These are phyloP conservation scores for Syndactyla subalaris DNA, from an alignment of 2,797 vertebrate species.

Conservation along the genomic window DNA sequence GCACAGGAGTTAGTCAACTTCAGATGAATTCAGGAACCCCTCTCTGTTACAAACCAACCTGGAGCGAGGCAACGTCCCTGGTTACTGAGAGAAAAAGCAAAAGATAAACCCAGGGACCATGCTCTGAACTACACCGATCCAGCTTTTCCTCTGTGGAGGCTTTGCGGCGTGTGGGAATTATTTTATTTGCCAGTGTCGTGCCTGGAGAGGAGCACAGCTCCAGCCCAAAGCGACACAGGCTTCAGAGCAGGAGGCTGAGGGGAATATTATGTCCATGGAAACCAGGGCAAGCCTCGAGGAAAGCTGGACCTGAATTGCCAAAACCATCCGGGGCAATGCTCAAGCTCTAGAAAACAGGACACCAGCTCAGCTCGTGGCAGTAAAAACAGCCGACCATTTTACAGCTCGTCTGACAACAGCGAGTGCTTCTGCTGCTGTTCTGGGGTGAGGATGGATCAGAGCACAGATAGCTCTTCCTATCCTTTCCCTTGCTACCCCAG, in stretches of 20 bases:
- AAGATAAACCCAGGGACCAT: neutral
- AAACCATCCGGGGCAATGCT: neutral
- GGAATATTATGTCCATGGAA: neutral
- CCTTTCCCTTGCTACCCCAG: neutral
- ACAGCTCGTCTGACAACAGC: neutral
- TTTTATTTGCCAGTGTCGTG: neutral
- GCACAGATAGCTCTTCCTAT: neutral
- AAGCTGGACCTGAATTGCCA: neutral
- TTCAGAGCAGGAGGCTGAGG: neutral
- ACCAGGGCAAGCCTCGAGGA: conserved; percentile 13
- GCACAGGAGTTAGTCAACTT: conserved; percentile 16
- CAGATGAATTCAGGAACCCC: neutral
- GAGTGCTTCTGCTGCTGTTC: neutral
- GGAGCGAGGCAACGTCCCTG: neutral
- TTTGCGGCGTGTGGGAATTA: neutral
- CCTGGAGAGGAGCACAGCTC: neutral
- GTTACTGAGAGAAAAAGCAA: no score
- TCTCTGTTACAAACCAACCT: conserved; percentile 3
- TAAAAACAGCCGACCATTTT: neutral
- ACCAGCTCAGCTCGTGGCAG: neutral
- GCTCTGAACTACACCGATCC: neutral
- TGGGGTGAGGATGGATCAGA: neutral
- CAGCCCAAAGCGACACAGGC: neutral
- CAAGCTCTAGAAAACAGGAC: neutral
- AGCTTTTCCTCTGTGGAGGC: neutral